Percentiles rank a stretch among this genome's conserved stretches.
These are phyloP conservation scores for Calosoma granatense DNA, from an alignment of 1,140 invertebrate genomes.

Conservation along the genomic window DNA sequence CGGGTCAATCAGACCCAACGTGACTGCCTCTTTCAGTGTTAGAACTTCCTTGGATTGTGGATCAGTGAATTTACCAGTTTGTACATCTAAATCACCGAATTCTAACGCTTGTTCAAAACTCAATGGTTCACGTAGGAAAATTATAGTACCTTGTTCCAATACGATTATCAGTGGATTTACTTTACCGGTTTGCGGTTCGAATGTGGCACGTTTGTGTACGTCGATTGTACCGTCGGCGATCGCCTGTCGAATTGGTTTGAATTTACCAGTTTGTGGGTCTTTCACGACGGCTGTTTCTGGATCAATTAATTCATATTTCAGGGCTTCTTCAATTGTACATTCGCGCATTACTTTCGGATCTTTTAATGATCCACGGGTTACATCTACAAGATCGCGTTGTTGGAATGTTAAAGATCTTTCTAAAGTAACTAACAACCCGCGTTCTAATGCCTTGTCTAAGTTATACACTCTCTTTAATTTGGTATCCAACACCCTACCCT, in stretches of 20 bases:
- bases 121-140: constrained; percentile 60
- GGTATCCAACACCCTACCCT: constrained; percentile 66
- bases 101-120: constrained; percentile 70
- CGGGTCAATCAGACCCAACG: constrained; percentile 73
- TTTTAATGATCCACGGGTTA: constrained; percentile 16
- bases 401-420: constrained; percentile 45
- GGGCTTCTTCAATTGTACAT: constrained; percentile 68
- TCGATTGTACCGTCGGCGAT: constrained; percentile 63
- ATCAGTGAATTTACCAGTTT: constrained; percentile 65
- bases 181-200: constrained; percentile 55
- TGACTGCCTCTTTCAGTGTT: constrained; percentile 76
- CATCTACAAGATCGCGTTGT: constrained; percentile 14
- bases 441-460: constrained; percentile 62
- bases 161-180: constrained; percentile 49
- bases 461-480: constrained; percentile 62
- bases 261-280: constrained; percentile 64
- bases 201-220: constrained; percentile 45
- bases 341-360: constrained; percentile 43
- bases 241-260: constrained; percentile 59
- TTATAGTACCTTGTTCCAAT: constrained; percentile 60
- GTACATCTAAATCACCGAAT: constrained; percentile 55
- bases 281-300: constrained; percentile 64
- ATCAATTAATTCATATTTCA: constrained; percentile 64
- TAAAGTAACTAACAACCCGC: constrained; percentile 60
- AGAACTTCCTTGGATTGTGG: constrained; percentile 55